Evolutionary conservation across 2,888 invertebrate genomes (phyloP), one percentile per base, ranked within the genome.

Genomic region (Siphlonurus alternatus): DNA sequence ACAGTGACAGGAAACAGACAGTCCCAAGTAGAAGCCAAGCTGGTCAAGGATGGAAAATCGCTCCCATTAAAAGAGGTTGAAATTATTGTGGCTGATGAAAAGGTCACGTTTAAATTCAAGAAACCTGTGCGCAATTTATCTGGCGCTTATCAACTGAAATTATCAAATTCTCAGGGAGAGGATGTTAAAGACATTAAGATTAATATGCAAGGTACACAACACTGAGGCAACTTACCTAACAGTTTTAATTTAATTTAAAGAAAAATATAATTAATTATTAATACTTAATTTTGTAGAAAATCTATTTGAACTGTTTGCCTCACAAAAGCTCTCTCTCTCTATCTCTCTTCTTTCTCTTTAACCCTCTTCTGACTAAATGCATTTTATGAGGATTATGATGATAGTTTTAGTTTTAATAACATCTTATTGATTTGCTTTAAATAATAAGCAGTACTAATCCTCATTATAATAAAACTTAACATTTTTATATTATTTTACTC

Each of bases 81-180:
- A 74, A 86, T 92, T 23, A 83, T 90, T 23, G 87, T 98, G n/a
- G 85, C 88, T 62, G 93, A 94, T 71, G 96, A 95, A 69, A 93
- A 93, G 74, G 81, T 94, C 60, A 85, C 88, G 2, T 93, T 91
- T 74, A 93, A 91, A 75, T 84, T 95, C 71, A 95, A 95, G 73
- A 94, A 94, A 74, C 95, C 96, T 1, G 79, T 86, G 18, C 82
- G 93, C 66, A 89, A 88, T 67, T 83, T 84, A 66, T 89, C 94
- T 67, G 99, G 98, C 61, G 86, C 86, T 71, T 99, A 97, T 77
- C 90, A 93, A 76, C 85, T 99, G 67, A 92, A 91, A 74, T 78
- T 99, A 64, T 84, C 88, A 22, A 99, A 99, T 75, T 89, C 85
- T 51, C 95, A 93, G 75, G 99, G 99, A 61, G 92, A 93, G 76